Conservation (phyloP, 2,113 vertebrate genomes). For the Esox niger region DNA sequence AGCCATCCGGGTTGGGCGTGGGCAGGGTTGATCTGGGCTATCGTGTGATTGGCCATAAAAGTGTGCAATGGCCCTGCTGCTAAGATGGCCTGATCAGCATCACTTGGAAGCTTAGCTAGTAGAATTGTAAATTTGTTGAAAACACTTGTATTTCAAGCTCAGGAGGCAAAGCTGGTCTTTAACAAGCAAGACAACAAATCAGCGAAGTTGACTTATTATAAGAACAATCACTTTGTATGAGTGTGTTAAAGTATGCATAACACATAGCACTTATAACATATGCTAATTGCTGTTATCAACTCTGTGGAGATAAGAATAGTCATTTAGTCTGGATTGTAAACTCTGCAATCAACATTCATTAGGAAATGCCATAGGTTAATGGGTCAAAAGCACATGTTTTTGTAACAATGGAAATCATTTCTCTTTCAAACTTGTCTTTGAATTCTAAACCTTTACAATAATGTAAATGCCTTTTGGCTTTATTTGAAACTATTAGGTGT, state of each 20-base stretch:
- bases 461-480: background rate
- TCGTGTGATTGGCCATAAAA: constrained; percentile 47
- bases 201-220: background rate
- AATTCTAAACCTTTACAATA: background rate
- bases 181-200: background rate
- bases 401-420: background rate
- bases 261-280: constrained; percentile 7
- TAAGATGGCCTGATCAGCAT: constrained; percentile 47
- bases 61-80: constrained; percentile 51
- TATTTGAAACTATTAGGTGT: background rate
- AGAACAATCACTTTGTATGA: constrained; percentile 1
- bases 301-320: background rate
- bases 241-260: constrained; percentile 1
- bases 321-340: background rate
- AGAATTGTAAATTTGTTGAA: constrained; percentile 8
- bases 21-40: constrained; percentile 31
- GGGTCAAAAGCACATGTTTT: background rate
- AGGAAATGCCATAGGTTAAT: constrained; percentile 3
- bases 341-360: background rate
- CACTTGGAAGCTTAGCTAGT: constrained; percentile 17
- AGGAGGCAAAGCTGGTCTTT: background rate
- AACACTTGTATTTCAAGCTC: background rate
- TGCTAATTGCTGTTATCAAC: constrained; percentile 6
- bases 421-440: background rate
- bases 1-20: constrained; percentile 37